Evolutionary conservation across 2,113 vertebrate species (phyloP).

Genomic region (Mus pahari): DNA sequence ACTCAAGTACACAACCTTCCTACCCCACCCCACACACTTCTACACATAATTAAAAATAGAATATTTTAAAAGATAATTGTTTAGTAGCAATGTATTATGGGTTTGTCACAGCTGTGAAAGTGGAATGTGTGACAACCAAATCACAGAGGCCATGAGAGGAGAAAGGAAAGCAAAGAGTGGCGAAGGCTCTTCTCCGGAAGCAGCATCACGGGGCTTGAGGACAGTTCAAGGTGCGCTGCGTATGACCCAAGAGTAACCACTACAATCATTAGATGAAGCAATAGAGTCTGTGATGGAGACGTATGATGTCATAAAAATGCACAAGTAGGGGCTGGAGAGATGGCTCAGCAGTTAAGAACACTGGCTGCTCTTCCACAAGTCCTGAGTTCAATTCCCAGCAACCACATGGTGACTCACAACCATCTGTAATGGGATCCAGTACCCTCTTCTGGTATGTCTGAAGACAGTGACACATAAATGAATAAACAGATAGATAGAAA

Average conservation of each 20-base stretch:
- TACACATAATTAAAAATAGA: not conserved
- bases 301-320: not conserved
- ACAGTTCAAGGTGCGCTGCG: not conserved
- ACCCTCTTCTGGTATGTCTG: too few relatives aligned
- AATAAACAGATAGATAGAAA: too few relatives aligned
- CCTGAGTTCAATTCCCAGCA: too few relatives aligned
- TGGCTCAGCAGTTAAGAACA: too few relatives aligned
- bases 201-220: not conserved
- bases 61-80: not conserved
- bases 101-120: not conserved
- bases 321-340: too few relatives aligned
- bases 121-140: not conserved
- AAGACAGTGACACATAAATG: too few relatives aligned
- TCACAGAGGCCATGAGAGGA: not conserved
- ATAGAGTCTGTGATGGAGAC: not conserved
- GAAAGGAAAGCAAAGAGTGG: not conserved
- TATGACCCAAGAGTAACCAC: not conserved
- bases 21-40: not conserved
- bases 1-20: not conserved
- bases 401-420: too few relatives aligned
- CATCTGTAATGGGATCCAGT: too few relatives aligned
- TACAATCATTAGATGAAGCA: not conserved
- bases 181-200: not conserved
- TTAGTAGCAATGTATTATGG: not conserved
- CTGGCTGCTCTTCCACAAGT: too few relatives aligned